These are phyloP conservation scores for Plagiodera versicolora DNA, from an alignment of 2,888 invertebrate genomes.

Conservation along the genomic window DNA sequence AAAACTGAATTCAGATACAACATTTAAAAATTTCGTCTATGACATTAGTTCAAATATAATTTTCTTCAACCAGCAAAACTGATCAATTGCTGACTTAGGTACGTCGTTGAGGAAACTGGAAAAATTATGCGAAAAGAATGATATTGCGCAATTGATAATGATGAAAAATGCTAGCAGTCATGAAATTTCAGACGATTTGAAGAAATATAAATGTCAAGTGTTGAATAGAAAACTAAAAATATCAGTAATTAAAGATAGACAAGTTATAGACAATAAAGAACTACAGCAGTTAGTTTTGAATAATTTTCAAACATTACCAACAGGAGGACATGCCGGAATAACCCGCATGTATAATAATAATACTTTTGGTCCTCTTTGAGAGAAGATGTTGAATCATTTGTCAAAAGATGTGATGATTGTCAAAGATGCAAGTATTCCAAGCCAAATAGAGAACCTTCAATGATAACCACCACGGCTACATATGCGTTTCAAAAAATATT, in stretches of 20 bases:
- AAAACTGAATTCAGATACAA: background rate
- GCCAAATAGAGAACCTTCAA: no score
- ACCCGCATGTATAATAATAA: slow-evolving; percentile 8
- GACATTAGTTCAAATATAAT: background rate
- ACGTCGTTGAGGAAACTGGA: background rate
- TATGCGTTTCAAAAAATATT: background rate
- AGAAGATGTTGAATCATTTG: background rate
- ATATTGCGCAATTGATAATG: background rate
- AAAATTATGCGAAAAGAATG: background rate
- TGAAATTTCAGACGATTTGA: background rate
- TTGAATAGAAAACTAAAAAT: background rate
- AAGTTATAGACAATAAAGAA: background rate
- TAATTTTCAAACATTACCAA: slow-evolving; percentile 4
- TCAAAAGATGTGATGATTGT: background rate
- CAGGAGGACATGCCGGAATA: slow-evolving; percentile 12
- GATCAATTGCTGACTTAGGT: background rate
- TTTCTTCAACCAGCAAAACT: background rate
- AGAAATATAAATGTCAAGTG: background rate
- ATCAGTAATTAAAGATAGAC: background rate
- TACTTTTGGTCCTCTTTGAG: slow-evolving; percentile 3
- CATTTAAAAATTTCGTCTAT: background rate
- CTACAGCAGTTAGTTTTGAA: background rate
- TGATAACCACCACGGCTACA: background rate
- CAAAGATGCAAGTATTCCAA: no score
- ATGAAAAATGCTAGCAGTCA: background rate